A percentile compares a stretch with the other conserved stretches of the same genome.
These are phyloP conservation scores for Hydrotaea cyrtoneurina DNA, from an alignment of 2,888 invertebrate genomes.

Conservation along the genomic window DNA sequence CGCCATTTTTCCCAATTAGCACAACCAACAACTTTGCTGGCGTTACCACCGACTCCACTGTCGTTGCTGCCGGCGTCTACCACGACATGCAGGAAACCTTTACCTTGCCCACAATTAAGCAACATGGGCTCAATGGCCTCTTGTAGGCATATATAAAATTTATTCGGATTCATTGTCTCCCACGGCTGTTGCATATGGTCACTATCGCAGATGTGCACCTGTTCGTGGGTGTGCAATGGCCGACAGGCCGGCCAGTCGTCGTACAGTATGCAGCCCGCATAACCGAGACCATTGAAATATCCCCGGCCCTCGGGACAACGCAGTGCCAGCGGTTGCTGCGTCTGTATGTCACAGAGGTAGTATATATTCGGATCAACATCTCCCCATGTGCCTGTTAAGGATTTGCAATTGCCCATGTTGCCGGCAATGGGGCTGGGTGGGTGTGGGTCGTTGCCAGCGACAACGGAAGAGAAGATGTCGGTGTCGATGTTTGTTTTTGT, in stretches of 20 bases:
- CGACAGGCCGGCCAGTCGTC: slow-evolving; percentile 75
- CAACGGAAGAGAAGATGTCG: slow-evolving; percentile 7
- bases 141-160: slow-evolving; percentile 75
- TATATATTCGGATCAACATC: slow-evolving; percentile 75
- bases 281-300: slow-evolving; percentile 75
- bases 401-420: slow-evolving; percentile 45
- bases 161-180: slow-evolving; percentile 74
- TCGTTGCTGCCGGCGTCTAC: background rate
- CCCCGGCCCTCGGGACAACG: slow-evolving; percentile 74
- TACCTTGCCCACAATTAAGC: slow-evolving; percentile 73
- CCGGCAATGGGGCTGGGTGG: slow-evolving; percentile 50
- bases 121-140: slow-evolving; percentile 70
- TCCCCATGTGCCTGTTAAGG: slow-evolving; percentile 74
- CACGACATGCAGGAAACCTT: slow-evolving; percentile 73
- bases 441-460: background rate
- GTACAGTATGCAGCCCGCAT: slow-evolving; percentile 75
- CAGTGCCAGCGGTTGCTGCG: slow-evolving; percentile 70
- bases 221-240: slow-evolving; percentile 40
- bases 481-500: slow-evolving; percentile 38
- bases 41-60: background rate
- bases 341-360: slow-evolving; percentile 73
- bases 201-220: slow-evolving; percentile 62
- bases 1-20: slow-evolving; percentile 75
- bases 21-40: slow-evolving; percentile 71
- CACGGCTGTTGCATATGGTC: slow-evolving; percentile 73